phyloP scores from a whole-genome alignment of 2,888 invertebrate species.

The Lathronympha strigana region DNA sequence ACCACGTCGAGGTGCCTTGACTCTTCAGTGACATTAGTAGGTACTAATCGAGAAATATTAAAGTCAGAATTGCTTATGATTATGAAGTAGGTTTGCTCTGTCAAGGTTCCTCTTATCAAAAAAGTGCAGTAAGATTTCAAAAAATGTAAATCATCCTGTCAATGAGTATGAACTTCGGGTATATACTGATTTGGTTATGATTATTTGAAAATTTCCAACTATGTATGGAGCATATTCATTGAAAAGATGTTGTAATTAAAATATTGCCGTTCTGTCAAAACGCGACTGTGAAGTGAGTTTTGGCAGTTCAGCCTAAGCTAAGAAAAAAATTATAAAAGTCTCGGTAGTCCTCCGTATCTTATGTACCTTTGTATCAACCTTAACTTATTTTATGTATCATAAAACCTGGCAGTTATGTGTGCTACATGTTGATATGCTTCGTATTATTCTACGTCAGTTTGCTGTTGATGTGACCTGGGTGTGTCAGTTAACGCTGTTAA shows the following conservation, averaged over 20 bases:
- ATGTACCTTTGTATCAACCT: conserved; percentile 55
- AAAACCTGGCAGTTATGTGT: conserved; percentile 58
- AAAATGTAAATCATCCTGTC: conserved; percentile 68
- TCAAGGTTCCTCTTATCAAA: conserved; percentile 76
- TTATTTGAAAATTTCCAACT: neutral
- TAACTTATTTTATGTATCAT: conserved; percentile 62
- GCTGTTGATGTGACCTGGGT: conserved; percentile 83
- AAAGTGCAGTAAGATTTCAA: conserved; percentile 81
- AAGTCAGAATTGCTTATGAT: conserved; percentile 33
- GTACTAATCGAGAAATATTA: conserved; percentile 39
- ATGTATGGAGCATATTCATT: conserved; percentile 50
- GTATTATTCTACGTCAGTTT: conserved; percentile 54
- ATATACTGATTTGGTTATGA: neutral
- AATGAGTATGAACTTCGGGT: conserved; percentile 53
- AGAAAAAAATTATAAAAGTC: conserved; percentile 71
- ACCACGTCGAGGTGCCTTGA: conserved; percentile 80
- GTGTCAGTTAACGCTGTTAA: conserved; percentile 68
- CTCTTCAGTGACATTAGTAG: conserved; percentile 49
- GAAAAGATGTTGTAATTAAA: conserved; percentile 67
- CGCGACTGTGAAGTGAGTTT: conserved; percentile 74
- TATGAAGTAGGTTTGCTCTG: conserved; percentile 46
- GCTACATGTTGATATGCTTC: conserved; percentile 59
- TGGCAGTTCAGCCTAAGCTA: conserved; percentile 81
- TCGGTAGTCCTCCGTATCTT: conserved; percentile 56
- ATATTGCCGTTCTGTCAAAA: conserved; percentile 79